Conservation (phyloP, 2,113 vertebrate genomes). For the Osmerus mordax region DNA sequence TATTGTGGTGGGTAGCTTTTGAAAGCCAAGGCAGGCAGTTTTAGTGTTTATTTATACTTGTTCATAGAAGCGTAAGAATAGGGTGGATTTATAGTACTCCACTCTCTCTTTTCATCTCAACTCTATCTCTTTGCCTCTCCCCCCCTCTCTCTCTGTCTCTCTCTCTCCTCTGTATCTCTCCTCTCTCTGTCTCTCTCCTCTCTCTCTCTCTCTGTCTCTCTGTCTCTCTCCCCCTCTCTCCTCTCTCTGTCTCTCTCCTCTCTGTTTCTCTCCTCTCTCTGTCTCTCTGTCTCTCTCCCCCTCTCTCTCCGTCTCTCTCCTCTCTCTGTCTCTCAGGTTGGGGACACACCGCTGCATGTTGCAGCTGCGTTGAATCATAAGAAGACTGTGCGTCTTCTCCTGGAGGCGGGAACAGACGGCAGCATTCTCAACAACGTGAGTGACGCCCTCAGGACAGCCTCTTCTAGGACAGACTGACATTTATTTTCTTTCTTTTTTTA, state of each 20-base stretch:
- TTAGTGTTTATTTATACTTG: conserved; percentile 4
- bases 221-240: neutral
- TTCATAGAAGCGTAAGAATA: neutral
- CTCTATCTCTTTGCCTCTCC: neutral
- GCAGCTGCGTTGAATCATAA: conserved; percentile 92
- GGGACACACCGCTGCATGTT: conserved; percentile 89
- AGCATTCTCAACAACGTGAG: conserved; percentile 84
- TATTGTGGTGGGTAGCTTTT: neutral
- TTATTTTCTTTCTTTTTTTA: neutral
- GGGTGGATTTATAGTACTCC: neutral
- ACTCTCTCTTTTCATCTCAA: neutral
- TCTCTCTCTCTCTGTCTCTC: neutral
- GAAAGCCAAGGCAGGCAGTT: neutral
- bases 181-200: neutral
- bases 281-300: neutral
- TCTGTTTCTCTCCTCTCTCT: neutral
- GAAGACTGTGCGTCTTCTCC: conserved; percentile 86
- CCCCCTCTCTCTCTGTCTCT: neutral
- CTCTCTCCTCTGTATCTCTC: neutral
- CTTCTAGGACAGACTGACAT: neutral
- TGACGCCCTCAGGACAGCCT: conserved; percentile 2
- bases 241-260: conserved; percentile 2
- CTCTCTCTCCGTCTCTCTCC: too few species aligned
- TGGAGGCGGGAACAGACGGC: conserved; percentile 89
- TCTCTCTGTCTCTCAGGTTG: conserved; percentile 71